Percentiles rank a stretch among this genome's conserved stretches.
These are phyloP conservation scores for Bradysia coprophila DNA, from an alignment of 1,140 invertebrate species.

Conservation along the genomic window DNA sequence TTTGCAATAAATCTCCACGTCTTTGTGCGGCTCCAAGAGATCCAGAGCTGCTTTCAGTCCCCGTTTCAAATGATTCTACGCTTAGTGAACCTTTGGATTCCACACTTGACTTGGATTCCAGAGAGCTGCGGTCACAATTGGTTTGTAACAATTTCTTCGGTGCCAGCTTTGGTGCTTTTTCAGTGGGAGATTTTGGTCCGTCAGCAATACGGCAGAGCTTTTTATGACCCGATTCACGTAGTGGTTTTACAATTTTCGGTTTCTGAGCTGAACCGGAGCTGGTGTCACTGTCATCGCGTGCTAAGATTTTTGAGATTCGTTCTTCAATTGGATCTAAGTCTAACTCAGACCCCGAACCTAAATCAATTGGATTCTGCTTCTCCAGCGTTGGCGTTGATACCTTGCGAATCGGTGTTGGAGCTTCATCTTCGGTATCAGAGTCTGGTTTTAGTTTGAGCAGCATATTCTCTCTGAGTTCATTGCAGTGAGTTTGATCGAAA, in stretches of 20 bases:
- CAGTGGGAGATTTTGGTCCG: neutral
- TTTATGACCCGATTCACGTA: conserved; percentile 12
- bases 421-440: conserved; percentile 25
- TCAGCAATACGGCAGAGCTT: conserved; percentile 12
- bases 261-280: conserved; percentile 17
- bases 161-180: neutral
- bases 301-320: conserved; percentile 13
- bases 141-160: conserved; percentile 8
- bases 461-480: conserved; percentile 1
- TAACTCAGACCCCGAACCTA: conserved; percentile 17
- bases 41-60: conserved; percentile 57
- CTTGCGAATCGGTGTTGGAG: conserved; percentile 24
- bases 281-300: conserved; percentile 20
- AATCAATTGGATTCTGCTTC: conserved; percentile 37
- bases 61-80: conserved; percentile 46
- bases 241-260: conserved; percentile 18
- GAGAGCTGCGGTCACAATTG: conserved; percentile 18
- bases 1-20: conserved; percentile 28
- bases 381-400: conserved; percentile 35
- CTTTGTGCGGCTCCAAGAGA: conserved; percentile 44
- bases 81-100: conserved; percentile 36
- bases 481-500: conserved; percentile 27
- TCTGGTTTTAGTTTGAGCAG: conserved; percentile 10
- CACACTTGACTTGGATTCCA: conserved; percentile 36
- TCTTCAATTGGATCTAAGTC: conserved; percentile 21